phyloP scores from a whole-genome alignment of 2,888 invertebrate genomes.

The Netelia virgata region DNA sequence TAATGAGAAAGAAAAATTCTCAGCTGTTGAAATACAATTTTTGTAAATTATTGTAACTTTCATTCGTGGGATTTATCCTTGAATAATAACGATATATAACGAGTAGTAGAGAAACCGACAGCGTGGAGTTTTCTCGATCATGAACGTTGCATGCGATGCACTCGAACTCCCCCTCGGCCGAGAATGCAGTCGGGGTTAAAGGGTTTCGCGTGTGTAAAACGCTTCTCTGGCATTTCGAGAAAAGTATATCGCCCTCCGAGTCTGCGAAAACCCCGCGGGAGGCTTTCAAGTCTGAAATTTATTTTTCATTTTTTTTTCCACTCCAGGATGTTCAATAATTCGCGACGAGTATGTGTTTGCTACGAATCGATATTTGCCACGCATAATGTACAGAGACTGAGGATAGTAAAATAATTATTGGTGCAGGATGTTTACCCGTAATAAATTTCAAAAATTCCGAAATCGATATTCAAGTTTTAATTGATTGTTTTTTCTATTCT shows the following conservation, averaged over 20 bases:
- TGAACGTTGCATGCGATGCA: conserved; percentile 61
- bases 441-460: too few relatives aligned
- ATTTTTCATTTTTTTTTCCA: conserved; percentile 5
- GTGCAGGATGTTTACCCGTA: too few relatives aligned
- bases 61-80: too few relatives aligned
- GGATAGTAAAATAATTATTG: too few relatives aligned
- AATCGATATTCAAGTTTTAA: too few relatives aligned
- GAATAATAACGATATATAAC: conserved; percentile 1
- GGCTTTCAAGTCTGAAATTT: not conserved
- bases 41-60: too few relatives aligned
- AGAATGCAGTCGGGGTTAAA: conserved; percentile 65
- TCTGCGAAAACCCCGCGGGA: conserved; percentile 41
- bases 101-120: conserved; percentile 2
- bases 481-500: too few relatives aligned
- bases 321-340: not conserved
- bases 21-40: too few relatives aligned
- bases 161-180: conserved; percentile 57
- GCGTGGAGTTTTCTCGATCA: conserved; percentile 47
- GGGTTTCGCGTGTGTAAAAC: conserved; percentile 62
- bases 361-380: too few relatives aligned
- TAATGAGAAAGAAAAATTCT: too few relatives aligned
- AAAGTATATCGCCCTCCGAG: conserved; percentile 44
- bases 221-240: conserved; percentile 39
- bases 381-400: too few relatives aligned
- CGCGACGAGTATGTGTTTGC: not conserved